These are phyloP conservation scores for Schizopygopsis malacanthus DNA, from an alignment of 2,797 vertebrate genomes.

Conservation along the genomic window DNA sequence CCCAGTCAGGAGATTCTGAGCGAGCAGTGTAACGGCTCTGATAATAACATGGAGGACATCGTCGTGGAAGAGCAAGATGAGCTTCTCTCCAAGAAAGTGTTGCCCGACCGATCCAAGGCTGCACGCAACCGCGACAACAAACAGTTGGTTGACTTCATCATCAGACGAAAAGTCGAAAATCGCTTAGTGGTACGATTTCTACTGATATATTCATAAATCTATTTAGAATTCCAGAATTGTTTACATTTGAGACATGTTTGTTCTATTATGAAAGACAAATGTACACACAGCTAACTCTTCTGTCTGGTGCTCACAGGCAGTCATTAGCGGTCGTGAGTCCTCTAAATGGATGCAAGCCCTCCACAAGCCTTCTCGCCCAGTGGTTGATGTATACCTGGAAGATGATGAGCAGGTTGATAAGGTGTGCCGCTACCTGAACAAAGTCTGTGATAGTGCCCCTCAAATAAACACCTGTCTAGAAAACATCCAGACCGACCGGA, in stretches of 20 bases:
- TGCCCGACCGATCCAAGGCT: conserved; percentile 88
- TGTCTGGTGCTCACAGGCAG: conserved; percentile 68
- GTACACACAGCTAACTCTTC: neutral
- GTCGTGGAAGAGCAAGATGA: conserved; percentile 59
- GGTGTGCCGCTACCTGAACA: conserved; percentile 85
- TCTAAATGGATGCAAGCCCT: conserved; percentile 88
- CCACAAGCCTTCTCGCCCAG: conserved; percentile 68
- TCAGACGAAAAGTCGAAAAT: conserved; percentile 82
- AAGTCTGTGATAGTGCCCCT: conserved; percentile 72
- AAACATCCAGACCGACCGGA: conserved; percentile 70
- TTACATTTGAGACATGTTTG: neutral
- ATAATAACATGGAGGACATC: conserved; percentile 61
- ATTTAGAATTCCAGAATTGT: neutral
- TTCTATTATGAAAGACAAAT: neutral
- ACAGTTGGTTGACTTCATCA: conserved; percentile 90
- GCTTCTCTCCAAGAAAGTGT: conserved; percentile 76
- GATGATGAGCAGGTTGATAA: conserved; percentile 88
- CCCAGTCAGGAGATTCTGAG: conserved; percentile 64
- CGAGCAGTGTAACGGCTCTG: conserved; percentile 11
- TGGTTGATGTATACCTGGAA: conserved; percentile 88
- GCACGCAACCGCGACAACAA: conserved; percentile 89
- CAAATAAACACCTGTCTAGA: conserved; percentile 61
- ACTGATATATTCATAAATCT: neutral
- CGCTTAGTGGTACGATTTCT: conserved; percentile 80
- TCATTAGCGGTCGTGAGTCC: conserved; percentile 81